Base-by-base conservation (phyloP, 2,888 invertebrate genomes). In the Rotaria socialis region DNA sequence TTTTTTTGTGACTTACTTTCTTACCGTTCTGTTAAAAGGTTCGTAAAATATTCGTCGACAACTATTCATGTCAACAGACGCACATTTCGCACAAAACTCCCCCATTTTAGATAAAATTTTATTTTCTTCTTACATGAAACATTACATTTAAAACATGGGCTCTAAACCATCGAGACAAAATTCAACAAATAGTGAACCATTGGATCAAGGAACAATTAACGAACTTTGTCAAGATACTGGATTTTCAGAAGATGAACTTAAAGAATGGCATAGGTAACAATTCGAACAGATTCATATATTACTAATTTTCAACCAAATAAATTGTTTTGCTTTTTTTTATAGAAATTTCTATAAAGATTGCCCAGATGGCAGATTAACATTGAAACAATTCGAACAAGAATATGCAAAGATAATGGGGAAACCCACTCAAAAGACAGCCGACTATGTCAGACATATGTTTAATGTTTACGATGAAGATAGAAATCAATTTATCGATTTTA, bases 261-360 rank as follows among this genome's bases (percentile, higher is more conserved):
- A 11, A 1, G 47, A 1, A 2, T 80, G 80, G 80, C 80, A 80
- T 47, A n/a, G 24, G 80, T 80, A 80, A 80, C 6, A n/a, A 11
- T 47, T 47, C 22, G 19, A 16, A 6, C 0, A 8, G 35, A 35
- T 35, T 35, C 35, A 35, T 35, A 35, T 35, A 35, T 35, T 35
- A 35, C 35, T 35, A 35, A 35, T 35, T 35, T 35, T 35, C 2
- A 35, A 35, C 35, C 35, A 35, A 52, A 52, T 14, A 4, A 11
- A 16, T 52, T 16, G 3, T 52, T 52, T 52, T 55, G 55, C 5
- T 55, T 22, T 27, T 60, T 2, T 27, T 27, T 80, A 19, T 47
- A 80, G 80, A 47, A 80, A 80, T n/a, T 80, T 80, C 11, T 47
- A 47, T 22, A 80, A 80, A 80, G 80, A 80, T 80, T 80, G 80